A percentile compares a stretch with the other conserved stretches of the same genome.
Evolutionary conservation across 23 tunicate genomes (phyloP).

Genomic region (Oikopleura dioica): DNA sequence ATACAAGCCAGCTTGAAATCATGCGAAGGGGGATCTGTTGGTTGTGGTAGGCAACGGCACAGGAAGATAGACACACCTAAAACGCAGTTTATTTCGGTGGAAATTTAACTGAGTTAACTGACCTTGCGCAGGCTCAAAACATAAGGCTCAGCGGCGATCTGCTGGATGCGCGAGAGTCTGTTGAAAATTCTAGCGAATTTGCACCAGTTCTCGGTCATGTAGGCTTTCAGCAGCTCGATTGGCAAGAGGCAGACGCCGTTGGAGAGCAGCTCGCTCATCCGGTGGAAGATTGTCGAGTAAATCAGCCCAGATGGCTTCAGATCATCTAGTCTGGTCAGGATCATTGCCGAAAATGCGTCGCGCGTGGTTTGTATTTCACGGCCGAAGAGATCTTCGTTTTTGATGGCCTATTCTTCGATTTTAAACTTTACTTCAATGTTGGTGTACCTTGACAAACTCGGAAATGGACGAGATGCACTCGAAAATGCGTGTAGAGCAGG

Average conservation of each 20-base stretch:
- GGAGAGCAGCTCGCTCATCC: background rate
- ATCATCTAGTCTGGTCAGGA: background rate
- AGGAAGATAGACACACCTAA: background rate
- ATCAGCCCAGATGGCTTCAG: background rate
- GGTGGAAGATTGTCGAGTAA: background rate
- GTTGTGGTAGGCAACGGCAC: background rate
- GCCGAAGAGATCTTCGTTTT: background rate
- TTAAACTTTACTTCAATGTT: background rate
- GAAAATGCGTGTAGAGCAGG: background rate
- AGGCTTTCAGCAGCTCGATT: background rate
- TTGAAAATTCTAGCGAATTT: background rate
- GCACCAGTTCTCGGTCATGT: background rate
- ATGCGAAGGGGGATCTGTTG: background rate
- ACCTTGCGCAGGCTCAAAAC: background rate
- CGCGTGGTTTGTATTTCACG: conserved; percentile 2
- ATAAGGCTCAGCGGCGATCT: conserved; percentile 1
- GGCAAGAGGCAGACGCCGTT: background rate
- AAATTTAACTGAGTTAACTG: no score
- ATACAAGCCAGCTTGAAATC: background rate
- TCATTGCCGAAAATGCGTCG: background rate
- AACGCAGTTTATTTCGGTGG: no score
- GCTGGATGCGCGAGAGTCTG: background rate
- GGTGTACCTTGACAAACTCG: background rate
- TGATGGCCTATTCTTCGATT: background rate
- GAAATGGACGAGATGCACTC: background rate